These are phyloP conservation scores for Heterochromis multidens DNA, from an alignment of 2,113 vertebrate species.

Conservation along the genomic window DNA sequence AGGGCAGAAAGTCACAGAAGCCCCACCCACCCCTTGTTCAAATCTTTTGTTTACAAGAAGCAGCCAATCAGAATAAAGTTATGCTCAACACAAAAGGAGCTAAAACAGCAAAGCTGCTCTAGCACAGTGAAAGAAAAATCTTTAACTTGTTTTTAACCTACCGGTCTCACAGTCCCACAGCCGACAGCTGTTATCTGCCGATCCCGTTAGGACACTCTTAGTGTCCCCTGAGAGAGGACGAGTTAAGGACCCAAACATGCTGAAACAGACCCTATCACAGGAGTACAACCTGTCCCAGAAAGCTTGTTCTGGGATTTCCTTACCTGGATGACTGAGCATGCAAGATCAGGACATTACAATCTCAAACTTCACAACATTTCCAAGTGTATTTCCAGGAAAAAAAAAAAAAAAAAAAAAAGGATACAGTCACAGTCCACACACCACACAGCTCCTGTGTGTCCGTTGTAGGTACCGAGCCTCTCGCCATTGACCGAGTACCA, in stretches of 20 bases:
- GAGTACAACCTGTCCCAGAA: not conserved
- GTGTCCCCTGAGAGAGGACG: constrained; percentile 86
- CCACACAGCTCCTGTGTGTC: constrained; percentile 96
- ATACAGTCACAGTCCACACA: constrained; percentile 98
- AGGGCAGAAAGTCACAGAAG: not conserved
- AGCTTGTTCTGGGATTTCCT: not conserved
- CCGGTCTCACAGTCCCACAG: constrained; percentile 98
- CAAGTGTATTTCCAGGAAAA: not conserved
- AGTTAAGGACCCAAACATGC: constrained; percentile 22
- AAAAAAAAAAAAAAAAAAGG: constrained; percentile 69
- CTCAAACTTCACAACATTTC: not conserved
- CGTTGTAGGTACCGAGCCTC: constrained; percentile 92
- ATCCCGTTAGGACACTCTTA: constrained; percentile 91
- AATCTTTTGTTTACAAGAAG: not conserved
- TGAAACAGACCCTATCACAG: not conserved
- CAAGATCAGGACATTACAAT: not conserved
- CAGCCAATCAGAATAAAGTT: not conserved
- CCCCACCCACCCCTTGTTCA: not conserved
- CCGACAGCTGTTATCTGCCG: constrained; percentile 94
- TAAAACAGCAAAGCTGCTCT: not conserved
- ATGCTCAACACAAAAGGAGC: not conserved
- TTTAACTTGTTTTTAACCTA: constrained; percentile 42
- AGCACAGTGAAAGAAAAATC: not conserved
- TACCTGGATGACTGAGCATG: not conserved
- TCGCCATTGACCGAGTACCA: constrained; percentile 98